These are phyloP conservation scores for Vanessa cardui DNA, from an alignment of 2,888 invertebrate genomes.

Conservation along the genomic window DNA sequence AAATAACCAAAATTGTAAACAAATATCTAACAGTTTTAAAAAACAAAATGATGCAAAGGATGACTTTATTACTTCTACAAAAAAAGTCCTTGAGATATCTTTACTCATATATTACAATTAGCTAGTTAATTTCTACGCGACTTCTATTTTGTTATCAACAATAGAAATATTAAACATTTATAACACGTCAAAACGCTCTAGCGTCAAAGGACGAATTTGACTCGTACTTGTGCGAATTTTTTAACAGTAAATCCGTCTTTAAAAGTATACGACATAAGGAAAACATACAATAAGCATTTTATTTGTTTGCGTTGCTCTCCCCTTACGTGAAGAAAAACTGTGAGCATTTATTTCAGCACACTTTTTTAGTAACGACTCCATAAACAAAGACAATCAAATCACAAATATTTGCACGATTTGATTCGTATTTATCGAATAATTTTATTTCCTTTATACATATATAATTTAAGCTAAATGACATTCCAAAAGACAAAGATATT, in stretches of 20 bases:
- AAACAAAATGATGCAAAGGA: too few species aligned
- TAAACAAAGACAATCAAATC: conserved; percentile 71
- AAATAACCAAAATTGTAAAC: too few species aligned
- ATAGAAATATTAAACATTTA: too few species aligned
- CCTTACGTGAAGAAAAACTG: conserved; percentile 66
- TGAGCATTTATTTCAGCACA: conserved; percentile 67
- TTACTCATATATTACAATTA: too few species aligned
- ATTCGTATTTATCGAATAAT: conserved; percentile 47
- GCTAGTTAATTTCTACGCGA: too few species aligned
- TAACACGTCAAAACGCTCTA: too few species aligned
- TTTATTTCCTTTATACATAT: conserved; percentile 20
- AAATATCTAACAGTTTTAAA: too few species aligned
- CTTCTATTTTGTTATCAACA: too few species aligned
- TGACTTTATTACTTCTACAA: too few species aligned
- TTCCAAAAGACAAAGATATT: not conserved
- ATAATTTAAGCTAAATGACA: not conserved
- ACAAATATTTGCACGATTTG: conserved; percentile 69
- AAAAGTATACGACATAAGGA: conserved; percentile 12
- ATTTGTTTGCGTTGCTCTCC: conserved; percentile 68
- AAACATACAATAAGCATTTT: conserved; percentile 46
- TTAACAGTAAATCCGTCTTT: not conserved
- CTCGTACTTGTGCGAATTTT: not conserved
- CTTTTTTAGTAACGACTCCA: conserved; percentile 73
- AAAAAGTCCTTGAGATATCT: too few species aligned
- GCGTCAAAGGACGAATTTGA: too few species aligned